phyloP scores from a whole-genome alignment of 2,797 vertebrate genomes.

The Microctenopoma lineatum region DNA sequence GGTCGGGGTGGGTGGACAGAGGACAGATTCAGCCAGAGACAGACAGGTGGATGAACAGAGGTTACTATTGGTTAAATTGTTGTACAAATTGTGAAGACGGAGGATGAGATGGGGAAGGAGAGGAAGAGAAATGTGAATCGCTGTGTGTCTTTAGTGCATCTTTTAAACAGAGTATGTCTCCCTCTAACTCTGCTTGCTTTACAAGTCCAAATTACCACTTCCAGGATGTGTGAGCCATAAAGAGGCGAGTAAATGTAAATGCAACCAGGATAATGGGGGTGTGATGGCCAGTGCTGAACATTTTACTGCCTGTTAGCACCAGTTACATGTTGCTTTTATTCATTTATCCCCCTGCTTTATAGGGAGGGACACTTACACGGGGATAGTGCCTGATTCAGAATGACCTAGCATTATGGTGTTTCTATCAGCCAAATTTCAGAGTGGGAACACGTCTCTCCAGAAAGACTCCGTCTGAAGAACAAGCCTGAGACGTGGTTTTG shows the following conservation, averaged over 20 bases:
- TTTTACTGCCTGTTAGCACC: slow-evolving; percentile 57
- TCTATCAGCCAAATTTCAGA: slow-evolving; percentile 7
- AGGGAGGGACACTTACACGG: slow-evolving; percentile 33
- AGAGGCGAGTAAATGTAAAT: slow-evolving; percentile 57
- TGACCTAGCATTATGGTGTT: slow-evolving; percentile 1
- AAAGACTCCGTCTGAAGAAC: slow-evolving; percentile 1
- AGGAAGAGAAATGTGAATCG: background rate
- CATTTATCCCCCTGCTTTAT: slow-evolving; percentile 39
- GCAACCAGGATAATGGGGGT: slow-evolving; percentile 50
- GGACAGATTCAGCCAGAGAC: too few species aligned
- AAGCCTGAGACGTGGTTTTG: background rate
- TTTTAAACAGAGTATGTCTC: slow-evolving; percentile 29
- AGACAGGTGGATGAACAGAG: too few species aligned
- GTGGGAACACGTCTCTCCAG: slow-evolving; percentile 6
- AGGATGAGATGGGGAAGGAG: background rate
- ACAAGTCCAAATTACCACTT: slow-evolving; percentile 59
- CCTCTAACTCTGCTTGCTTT: slow-evolving; percentile 40
- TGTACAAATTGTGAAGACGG: background rate
- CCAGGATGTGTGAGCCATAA: slow-evolving; percentile 50
- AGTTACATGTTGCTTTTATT: slow-evolving; percentile 50
- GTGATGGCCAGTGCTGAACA: slow-evolving; percentile 56
- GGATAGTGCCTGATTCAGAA: slow-evolving; percentile 37
- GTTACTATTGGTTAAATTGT: background rate
- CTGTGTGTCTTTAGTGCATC: slow-evolving; percentile 9
- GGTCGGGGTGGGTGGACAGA: too few species aligned